Evolutionary conservation across 2,888 invertebrate species (phyloP).

Genomic region (Melieria picta): DNA sequence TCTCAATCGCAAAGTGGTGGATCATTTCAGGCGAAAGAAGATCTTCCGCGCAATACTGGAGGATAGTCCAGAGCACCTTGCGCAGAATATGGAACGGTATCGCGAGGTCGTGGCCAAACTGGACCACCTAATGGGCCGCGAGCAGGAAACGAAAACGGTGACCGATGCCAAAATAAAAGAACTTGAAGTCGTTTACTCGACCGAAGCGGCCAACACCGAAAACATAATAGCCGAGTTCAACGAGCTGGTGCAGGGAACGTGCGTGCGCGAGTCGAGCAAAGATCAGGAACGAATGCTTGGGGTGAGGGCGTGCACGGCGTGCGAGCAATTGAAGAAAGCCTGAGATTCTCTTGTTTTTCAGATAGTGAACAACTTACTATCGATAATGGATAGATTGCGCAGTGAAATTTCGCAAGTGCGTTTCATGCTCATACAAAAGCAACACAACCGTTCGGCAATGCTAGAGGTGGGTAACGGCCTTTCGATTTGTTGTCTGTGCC

Average conservation of each 20-base stretch:
- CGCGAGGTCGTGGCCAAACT: conserved; percentile 34
- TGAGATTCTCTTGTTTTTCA: too few species aligned
- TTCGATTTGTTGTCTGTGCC: neutral
- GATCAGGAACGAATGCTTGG: conserved; percentile 9
- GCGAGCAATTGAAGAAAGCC: conserved; percentile 35
- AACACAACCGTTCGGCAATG: conserved; percentile 49
- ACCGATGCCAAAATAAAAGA: neutral
- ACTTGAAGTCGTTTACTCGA: conserved; percentile 4
- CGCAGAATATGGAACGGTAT: conserved; percentile 37
- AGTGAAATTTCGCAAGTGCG: conserved; percentile 54
- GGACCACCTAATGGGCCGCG: conserved; percentile 41
- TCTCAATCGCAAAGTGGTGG: conserved; percentile 49
- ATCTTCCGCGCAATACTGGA: conserved; percentile 43
- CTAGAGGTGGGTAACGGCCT: conserved; percentile 44
- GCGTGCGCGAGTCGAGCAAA: conserved; percentile 21
- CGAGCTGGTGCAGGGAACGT: conserved; percentile 30
- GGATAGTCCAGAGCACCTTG: conserved; percentile 37
- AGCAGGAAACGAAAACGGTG: conserved; percentile 36
- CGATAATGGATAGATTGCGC: conserved; percentile 38
- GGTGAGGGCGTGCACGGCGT: conserved; percentile 35
- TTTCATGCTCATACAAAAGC: conserved; percentile 50
- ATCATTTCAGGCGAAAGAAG: conserved; percentile 51
- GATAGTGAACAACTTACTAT: too few species aligned
- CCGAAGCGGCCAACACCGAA: conserved; percentile 8
- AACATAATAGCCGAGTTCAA: conserved; percentile 27